Percentiles rank a stretch among this genome's conserved stretches.
phyloP scores from a whole-genome alignment of 2,113 vertebrate genomes.

The Castor canadensis region DNA sequence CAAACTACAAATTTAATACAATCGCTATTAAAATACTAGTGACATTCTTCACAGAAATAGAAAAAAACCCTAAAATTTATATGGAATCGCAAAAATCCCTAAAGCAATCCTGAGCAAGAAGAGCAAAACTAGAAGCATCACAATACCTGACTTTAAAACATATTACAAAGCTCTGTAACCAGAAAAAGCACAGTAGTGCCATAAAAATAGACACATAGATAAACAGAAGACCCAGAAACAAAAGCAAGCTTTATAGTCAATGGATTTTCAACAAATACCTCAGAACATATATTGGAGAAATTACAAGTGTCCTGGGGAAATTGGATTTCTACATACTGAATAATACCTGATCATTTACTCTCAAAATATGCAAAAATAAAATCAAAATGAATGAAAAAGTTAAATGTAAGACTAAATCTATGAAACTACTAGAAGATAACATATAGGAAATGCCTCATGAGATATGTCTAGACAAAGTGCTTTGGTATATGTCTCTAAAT shows the following conservation, averaged over 20 bases:
- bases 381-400: neutral
- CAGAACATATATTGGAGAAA: neutral
- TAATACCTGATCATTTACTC: neutral
- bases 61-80: too few relatives aligned
- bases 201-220: neutral
- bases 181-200: neutral
- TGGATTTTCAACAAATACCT: neutral
- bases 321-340: neutral
- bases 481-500: neutral
- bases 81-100: too few relatives aligned
- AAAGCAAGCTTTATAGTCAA: neutral
- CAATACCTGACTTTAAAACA: neutral
- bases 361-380: neutral
- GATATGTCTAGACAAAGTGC: neutral
- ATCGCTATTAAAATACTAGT: too few relatives aligned
- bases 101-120: neutral
- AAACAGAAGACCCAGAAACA: neutral
- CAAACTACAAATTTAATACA: neutral
- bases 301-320: neutral
- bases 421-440: neutral
- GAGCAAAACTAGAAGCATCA: neutral
- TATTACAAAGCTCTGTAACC: neutral
- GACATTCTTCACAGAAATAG: too few relatives aligned
- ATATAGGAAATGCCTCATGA: neutral
- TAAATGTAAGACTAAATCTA: neutral